phyloP scores from a whole-genome alignment of 2,113 vertebrate species.

The Brachypteracias leptosomus region DNA sequence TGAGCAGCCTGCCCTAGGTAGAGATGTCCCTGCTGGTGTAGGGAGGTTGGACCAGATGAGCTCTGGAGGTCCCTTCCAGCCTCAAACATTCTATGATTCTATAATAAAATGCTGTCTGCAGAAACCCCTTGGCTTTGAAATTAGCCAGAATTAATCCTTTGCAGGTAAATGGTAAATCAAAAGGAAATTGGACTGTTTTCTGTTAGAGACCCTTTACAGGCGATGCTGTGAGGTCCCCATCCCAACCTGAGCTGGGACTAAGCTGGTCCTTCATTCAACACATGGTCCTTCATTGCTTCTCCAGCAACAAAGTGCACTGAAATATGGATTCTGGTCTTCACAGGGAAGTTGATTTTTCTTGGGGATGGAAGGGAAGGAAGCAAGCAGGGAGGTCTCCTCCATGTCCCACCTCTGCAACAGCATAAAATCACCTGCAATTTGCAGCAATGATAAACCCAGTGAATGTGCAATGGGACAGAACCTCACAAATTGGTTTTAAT shows the following conservation, averaged over 20 bases:
- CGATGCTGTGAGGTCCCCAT: not conserved
- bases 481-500: slow-evolving; percentile 65
- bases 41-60: too few species aligned
- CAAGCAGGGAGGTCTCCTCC: not conserved
- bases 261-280: not conserved
- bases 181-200: not conserved
- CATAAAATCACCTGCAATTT: slow-evolving; percentile 54
- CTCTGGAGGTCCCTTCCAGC: too few species aligned
- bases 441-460: slow-evolving; percentile 8
- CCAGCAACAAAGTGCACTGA: not conserved
- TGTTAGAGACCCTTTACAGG: not conserved
- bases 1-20: too few species aligned
- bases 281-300: not conserved
- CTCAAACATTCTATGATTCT: too few species aligned
- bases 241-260: not conserved
- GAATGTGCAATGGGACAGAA: slow-evolving; percentile 54
- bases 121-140: not conserved
- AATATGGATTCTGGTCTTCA: accelerated
- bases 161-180: not conserved
- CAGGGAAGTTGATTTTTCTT: not conserved
- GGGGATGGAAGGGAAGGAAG: not conserved
- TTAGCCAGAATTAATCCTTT: not conserved
- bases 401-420: not conserved
- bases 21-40: too few species aligned
- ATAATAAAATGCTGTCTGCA: not conserved